Evolutionary conservation across 2,888 invertebrate species (phyloP).

Genomic region (Formica aserva): DNA sequence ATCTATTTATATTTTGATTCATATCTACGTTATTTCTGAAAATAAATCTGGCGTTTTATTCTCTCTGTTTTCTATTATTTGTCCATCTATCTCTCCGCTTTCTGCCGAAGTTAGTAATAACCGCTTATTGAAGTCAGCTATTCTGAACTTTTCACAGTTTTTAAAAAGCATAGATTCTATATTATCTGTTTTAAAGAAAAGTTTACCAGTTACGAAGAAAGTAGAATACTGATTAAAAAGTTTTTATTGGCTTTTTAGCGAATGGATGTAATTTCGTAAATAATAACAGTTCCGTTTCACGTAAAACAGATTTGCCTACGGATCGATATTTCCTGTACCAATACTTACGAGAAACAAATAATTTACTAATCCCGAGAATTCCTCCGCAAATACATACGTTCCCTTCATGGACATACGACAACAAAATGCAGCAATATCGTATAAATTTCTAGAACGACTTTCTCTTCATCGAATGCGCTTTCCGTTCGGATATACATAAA

Average conservation of each 20-base stretch:
- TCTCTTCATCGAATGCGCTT: conserved; percentile 16
- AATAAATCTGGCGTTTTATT: not conserved
- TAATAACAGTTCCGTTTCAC: conserved; percentile 16
- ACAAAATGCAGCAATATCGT: conserved; percentile 21
- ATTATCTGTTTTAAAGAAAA: not conserved
- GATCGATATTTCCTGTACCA: conserved; percentile 14
- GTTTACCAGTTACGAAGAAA: not conserved
- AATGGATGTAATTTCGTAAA: conserved; percentile 27
- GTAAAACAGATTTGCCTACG: not conserved
- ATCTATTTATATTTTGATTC: not conserved
- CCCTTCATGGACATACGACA: not conserved
- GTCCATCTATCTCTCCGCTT: not conserved
- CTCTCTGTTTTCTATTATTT: not conserved
- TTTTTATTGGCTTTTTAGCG: conserved; percentile 26
- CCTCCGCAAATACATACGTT: not conserved
- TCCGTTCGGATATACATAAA: conserved; percentile 4
- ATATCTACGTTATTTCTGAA: not conserved
- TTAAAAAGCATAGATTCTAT: not conserved
- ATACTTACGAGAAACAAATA: conserved; percentile 2
- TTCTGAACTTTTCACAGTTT: not conserved
- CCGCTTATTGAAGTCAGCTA: not conserved
- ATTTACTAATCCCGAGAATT: conserved; percentile 15
- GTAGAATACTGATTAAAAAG: conserved; percentile 33
- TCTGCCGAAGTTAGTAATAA: not conserved
- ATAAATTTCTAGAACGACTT: conserved; percentile 27